Conservation (phyloP, 2,888 invertebrate species). For the Aquatica leii region DNA sequence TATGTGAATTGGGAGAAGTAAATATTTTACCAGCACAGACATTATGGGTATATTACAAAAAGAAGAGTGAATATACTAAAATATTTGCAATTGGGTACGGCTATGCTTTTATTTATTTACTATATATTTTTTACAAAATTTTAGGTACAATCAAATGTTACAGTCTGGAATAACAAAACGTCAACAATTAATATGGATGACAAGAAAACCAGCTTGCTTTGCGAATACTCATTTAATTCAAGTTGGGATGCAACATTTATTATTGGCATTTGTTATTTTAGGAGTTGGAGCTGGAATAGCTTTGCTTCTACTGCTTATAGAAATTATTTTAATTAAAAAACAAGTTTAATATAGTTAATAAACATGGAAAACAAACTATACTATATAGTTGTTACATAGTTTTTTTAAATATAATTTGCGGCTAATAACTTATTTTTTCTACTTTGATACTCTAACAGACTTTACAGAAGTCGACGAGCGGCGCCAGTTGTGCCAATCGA, state of each 20-base stretch:
- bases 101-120: no score
- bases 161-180: constrained; percentile 42
- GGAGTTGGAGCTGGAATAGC: constrained; percentile 36
- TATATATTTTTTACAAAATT: no score
- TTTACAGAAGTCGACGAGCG: no score
- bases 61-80: constrained; percentile 59
- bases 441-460: no score
- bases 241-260: constrained; percentile 47
- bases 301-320: no score
- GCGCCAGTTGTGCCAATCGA: no score
- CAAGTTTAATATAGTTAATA: no score
- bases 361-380: no score
- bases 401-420: no score
- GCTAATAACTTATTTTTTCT: no score
- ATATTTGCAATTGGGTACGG: constrained; percentile 55
- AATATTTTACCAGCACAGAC: constrained; percentile 49
- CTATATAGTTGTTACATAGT: no score
- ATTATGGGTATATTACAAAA: constrained; percentile 57
- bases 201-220: constrained; percentile 48
- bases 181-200: constrained; percentile 46
- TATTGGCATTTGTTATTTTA: constrained; percentile 49
- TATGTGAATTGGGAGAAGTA: constrained; percentile 56
- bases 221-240: constrained; percentile 44
- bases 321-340: no score
- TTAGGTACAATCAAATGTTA: constrained; percentile 49